These are phyloP conservation scores for Mythimna ferrago DNA, from an alignment of 2,888 invertebrate genomes.

Conservation along the genomic window DNA sequence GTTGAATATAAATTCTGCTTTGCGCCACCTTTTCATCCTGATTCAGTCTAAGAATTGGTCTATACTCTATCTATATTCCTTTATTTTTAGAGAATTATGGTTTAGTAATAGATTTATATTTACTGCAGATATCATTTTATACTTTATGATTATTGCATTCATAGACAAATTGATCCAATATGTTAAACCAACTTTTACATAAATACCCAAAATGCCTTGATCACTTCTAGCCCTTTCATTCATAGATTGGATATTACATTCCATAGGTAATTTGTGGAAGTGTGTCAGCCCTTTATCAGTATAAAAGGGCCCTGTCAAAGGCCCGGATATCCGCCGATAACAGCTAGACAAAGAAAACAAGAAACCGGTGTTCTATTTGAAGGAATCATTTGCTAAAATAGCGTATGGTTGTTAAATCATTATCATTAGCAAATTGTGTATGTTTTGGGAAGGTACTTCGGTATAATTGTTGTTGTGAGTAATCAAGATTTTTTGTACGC, in stretches of 20 bases:
- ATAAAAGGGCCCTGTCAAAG: constrained; percentile 59
- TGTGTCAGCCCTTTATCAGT: constrained; percentile 57
- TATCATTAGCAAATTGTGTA: constrained; percentile 14
- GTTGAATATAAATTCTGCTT: constrained; percentile 23
- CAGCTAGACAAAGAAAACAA: constrained; percentile 61
- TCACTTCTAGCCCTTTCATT: constrained; percentile 9
- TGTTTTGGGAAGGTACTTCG: constrained; percentile 3
- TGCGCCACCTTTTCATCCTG: constrained; percentile 18
- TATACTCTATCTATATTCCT: background rate
- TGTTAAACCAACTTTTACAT: background rate
- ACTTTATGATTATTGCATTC: background rate
- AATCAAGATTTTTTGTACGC: constrained; percentile 29
- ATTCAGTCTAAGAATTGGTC: background rate
- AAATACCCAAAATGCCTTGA: constrained; percentile 15
- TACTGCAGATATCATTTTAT: background rate
- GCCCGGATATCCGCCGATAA: constrained; percentile 73
- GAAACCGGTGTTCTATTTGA: constrained; percentile 52
- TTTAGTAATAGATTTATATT: background rate
- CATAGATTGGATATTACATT: constrained; percentile 45
- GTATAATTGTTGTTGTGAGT: constrained; percentile 21
- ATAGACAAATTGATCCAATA: constrained; percentile 3
- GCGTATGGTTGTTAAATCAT: constrained; percentile 12
- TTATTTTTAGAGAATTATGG: no score
- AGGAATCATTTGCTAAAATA: constrained; percentile 22
- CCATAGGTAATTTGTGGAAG: constrained; percentile 46